These are phyloP conservation scores for Helostoma temminkii DNA, from an alignment of 2,797 vertebrate genomes.

Conservation along the genomic window DNA sequence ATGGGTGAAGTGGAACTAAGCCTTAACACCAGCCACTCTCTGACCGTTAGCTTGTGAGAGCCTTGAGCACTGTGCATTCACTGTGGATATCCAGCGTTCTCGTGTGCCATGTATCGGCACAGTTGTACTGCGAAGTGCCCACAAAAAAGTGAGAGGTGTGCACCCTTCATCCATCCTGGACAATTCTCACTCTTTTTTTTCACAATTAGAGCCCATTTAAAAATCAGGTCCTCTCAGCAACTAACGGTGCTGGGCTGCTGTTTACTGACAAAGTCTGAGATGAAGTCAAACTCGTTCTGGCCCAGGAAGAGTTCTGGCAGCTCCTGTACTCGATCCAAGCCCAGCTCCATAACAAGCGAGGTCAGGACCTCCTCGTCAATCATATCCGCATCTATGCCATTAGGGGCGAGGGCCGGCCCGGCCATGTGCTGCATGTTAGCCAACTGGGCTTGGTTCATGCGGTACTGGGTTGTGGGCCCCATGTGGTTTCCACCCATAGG, in stretches of 20 bases:
- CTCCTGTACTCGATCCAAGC: conserved; percentile 95
- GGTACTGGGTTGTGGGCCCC: conserved; percentile 82
- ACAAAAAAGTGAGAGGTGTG: conserved; percentile 57
- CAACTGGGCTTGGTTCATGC: conserved; percentile 85
- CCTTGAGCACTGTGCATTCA: conserved; percentile 47
- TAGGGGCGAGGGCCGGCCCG: conserved; percentile 86
- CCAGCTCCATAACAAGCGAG: conserved; percentile 94
- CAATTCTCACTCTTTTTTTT: conserved; percentile 39
- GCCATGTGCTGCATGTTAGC: conserved; percentile 89
- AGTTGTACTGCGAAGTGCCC: conserved; percentile 54
- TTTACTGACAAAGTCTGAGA: conserved; percentile 96
- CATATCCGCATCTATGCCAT: conserved; percentile 93
- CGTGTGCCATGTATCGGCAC: conserved; percentile 39
- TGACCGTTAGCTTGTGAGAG: conserved; percentile 54
- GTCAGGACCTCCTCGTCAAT: conserved; percentile 97
- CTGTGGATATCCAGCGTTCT: conserved; percentile 72
- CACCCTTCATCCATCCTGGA: conserved; percentile 58
- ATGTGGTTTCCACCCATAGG: conserved; percentile 86
- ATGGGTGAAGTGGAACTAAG: conserved; percentile 50
- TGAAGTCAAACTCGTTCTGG: conserved; percentile 98
- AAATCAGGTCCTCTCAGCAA: conserved; percentile 85
- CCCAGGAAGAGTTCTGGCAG: conserved; percentile 96
- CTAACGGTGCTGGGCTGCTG: conserved; percentile 96
- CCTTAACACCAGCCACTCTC: conserved; percentile 48
- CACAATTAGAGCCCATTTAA: conserved; percentile 33